A percentile compares a stretch with the other conserved stretches of the same genome.
phyloP scores from a whole-genome alignment of 1,140 invertebrate genomes.

The Drosophila dunni region DNA sequence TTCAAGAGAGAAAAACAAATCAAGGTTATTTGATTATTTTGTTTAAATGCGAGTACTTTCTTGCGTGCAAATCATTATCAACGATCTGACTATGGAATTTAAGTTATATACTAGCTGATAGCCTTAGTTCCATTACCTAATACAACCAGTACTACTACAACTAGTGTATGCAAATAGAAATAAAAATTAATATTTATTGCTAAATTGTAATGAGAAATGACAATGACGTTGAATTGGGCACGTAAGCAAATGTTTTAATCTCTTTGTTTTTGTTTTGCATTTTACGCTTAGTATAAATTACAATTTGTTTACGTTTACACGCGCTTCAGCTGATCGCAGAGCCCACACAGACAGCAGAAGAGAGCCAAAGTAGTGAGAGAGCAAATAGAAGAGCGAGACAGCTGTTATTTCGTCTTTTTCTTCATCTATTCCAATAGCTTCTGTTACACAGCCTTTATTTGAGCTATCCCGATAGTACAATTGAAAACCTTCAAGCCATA shows the following conservation, averaged over 20 bases:
- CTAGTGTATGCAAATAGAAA: conserved; percentile 13
- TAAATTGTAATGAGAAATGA: conserved; percentile 12
- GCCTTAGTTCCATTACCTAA: conserved; percentile 26
- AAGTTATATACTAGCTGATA: conserved; percentile 13
- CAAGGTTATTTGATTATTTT: conserved; percentile 44
- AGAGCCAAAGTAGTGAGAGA: neutral
- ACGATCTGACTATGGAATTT: conserved; percentile 16
- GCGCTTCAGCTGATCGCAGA: neutral
- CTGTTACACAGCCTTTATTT: neutral
- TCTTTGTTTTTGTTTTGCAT: conserved; percentile 18
- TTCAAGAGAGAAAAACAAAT: conserved; percentile 27
- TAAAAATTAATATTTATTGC: conserved; percentile 10
- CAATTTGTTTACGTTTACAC: conserved; percentile 37
- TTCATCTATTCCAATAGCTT: neutral
- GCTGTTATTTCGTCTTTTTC: conserved; percentile 9
- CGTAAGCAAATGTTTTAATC: conserved; percentile 23
- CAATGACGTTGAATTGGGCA: conserved; percentile 18
- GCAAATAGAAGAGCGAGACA: neutral
- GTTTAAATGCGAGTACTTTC: conserved; percentile 20
- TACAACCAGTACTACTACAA: neutral
- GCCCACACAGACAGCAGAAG: neutral
- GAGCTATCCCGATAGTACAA: conserved; percentile 11
- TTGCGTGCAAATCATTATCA: conserved; percentile 41
- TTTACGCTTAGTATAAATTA: conserved; percentile 13
- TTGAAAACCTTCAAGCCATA: conserved; percentile 49